Conservation (phyloP, 2,888 invertebrate genomes). For the Furcula furcula region DNA sequence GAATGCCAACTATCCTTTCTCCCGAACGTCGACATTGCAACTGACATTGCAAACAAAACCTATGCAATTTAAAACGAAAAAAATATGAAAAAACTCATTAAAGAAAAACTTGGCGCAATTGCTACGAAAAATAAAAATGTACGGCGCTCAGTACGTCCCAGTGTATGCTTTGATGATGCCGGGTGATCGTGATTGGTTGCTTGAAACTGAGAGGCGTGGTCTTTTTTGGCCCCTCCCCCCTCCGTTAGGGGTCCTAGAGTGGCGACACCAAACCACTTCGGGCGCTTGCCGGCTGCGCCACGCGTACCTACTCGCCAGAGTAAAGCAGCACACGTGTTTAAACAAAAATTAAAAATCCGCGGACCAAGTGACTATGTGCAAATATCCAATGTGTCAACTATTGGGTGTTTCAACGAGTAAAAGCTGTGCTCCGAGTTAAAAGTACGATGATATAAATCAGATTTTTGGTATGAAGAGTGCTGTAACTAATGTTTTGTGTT, state of each 20-base stretch:
- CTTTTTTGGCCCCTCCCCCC: slow-evolving; percentile 56
- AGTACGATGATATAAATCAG: slow-evolving; percentile 28
- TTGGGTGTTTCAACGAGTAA: slow-evolving; percentile 12
- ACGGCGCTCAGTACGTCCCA: slow-evolving; percentile 73
- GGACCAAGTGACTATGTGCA: slow-evolving; percentile 29
- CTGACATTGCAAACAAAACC: slow-evolving; percentile 58
- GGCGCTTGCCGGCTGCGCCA: slow-evolving; percentile 77
- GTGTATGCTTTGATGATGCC: slow-evolving; percentile 64
- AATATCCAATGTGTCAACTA: slow-evolving; percentile 20
- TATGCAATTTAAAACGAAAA: slow-evolving; percentile 51
- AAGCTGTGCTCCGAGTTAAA: slow-evolving; percentile 22
- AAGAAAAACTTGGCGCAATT: slow-evolving; percentile 47
- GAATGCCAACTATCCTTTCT: slow-evolving; percentile 49
- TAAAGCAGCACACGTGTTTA: slow-evolving; percentile 53
- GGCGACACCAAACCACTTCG: slow-evolving; percentile 68
- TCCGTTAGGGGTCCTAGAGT: slow-evolving; percentile 61
- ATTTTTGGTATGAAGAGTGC: slow-evolving; percentile 36
- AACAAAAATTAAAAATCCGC: slow-evolving; percentile 25
- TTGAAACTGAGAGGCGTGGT: slow-evolving; percentile 57
- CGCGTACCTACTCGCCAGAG: slow-evolving; percentile 45
- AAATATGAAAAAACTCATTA: slow-evolving; percentile 49
- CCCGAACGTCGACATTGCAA: slow-evolving; percentile 54
- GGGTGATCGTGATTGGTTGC: slow-evolving; percentile 51
- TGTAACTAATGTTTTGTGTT: slow-evolving; percentile 33
- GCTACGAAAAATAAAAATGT: slow-evolving; percentile 65